Base-by-base conservation (phyloP, 2,113 vertebrate species). In the Hemiscyllium ocellatum region DNA sequence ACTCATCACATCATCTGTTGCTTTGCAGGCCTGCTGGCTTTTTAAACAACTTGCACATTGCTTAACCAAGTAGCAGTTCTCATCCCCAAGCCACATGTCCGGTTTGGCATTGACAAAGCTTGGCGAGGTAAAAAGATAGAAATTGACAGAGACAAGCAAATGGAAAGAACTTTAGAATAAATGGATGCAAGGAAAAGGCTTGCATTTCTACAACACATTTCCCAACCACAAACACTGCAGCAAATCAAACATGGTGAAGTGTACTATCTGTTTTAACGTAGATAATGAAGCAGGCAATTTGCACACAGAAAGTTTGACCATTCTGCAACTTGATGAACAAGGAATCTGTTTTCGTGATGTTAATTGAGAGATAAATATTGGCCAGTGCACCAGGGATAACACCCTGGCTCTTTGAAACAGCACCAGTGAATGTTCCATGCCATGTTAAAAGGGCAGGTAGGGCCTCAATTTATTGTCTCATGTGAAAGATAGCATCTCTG, bases 41-140 rank as follows among this genome's bases (percentile, higher is more conserved):
- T 37, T 93, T 66, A 93, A 93, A 66, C 37, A 68, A 93, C 61
- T 65, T 66, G 61, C 89, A 93, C 89, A 37, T 93, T 93, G 17
- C 61, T 66, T 93, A 66, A 93, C 89, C 65, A 47, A n/a, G 33
- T 93, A 42, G 19, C 89, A 68, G 19, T 66, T 33, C 61, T 93
- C 61, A 93, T 93, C 20, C 33, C 66, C 33, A 37, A 93, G n/a
- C 61, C 89, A 93, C 33, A 93, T 68, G 89, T 93, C 89, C 33
- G 66, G 61, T 37, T n/a, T 93, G 89, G n/a, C 89, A 66, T 22
- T n/a, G n/a, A 37, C n/a, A 90, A 66, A n/a, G 37, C n/a, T 66
- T 19, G n/a, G 87, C 33, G 56, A 12, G 29, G 19, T 7, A 91
- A 90, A 61, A 10, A 61, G 13, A 61, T 19, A 66, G 29, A 33